Base-by-base conservation (phyloP, 2,888 invertebrate species). In the Cryptus armator region DNA sequence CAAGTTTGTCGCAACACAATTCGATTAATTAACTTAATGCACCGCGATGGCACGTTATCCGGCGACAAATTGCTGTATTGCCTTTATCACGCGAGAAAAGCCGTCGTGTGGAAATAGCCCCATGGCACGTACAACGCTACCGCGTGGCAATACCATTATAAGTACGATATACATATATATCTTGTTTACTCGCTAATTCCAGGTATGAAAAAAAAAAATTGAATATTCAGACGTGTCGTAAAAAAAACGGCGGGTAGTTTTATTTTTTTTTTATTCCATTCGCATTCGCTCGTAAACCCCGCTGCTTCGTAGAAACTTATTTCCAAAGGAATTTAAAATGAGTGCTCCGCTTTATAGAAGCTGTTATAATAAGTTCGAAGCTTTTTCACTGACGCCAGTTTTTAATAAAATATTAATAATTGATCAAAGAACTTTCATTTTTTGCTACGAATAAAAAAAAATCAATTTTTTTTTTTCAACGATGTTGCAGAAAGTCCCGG, bases 401-500 rank as follows among this genome's bases (percentile, higher is more conserved):
- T 37, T 37, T 10, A 56, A 56, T 56, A 56, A 24, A 53, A 10
- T 56, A 24, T 56, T 56, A 24, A 56, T 12, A 56, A 56, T 56
- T 24, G 7, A 56, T 10, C 53, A 16, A 16, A 53, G 2, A 53
- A 19, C 19, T 3, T 53, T 10, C 9, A 16, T 51, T 51, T 51
- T 51, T 51, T 16, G 51, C 16, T n/a, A 1, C 9, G 56, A 24
- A 56, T 0, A 56, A 7, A 19, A 16, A 56, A 0, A 10, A 24
- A 24, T 19, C 4, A 10, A 10, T 24, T 3, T 29, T 12, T 6
- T 29, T 14, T 6, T 29, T 32, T 59, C 10, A n/a, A 56, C 19
- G 62, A 7, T 78, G 46, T 83, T 83, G 4, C 88, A 92, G 92
- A 90, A 14, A 89, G 87, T 80, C 88, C 88, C 14, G 88, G 87